phyloP scores from a whole-genome alignment of 2,113 vertebrate genomes.

The Cyanocitta stelleri region DNA sequence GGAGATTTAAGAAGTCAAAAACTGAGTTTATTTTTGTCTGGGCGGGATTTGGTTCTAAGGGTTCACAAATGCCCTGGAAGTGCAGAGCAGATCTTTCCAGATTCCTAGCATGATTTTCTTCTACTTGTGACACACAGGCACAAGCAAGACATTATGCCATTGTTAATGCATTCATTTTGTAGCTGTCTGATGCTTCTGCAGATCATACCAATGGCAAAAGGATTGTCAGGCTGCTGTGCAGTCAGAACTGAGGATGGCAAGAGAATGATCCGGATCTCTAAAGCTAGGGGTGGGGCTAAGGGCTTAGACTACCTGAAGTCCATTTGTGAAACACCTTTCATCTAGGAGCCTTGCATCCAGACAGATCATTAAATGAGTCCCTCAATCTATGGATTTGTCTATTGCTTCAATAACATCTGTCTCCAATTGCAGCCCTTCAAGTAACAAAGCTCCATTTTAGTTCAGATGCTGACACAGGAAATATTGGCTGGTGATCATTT shows the following conservation, averaged over 20 bases:
- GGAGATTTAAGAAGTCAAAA: neutral
- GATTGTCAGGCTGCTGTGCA: neutral
- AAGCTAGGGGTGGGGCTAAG: neutral
- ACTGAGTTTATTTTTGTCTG: neutral
- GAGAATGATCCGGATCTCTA: neutral
- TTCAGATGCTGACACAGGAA: neutral
- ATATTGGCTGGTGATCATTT: neutral
- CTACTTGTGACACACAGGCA: neutral
- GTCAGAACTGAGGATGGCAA: neutral
- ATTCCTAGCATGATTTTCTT: neutral
- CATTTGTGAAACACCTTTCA: neutral
- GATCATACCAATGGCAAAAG: rapidly evolving
- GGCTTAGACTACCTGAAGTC: neutral
- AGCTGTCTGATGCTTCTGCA: neutral
- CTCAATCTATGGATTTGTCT: neutral
- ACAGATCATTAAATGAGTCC: neutral
- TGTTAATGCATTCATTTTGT: neutral
- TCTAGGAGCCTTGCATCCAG: neutral
- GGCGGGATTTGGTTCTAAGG: rapidly evolving
- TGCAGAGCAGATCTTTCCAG: neutral
- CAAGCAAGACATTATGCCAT: neutral
- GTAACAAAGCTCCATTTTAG: neutral
- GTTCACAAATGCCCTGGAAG: neutral
- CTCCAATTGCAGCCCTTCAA: neutral
- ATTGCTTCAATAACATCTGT: neutral